A percentile compares a stretch with the other conserved stretches of the same genome.
These are phyloP conservation scores for Bos taurus DNA, from an alignment of 2,113 vertebrate species.

Conservation along the genomic window ARS-UCD2.0 NC_037335.1:38928501-38929000, in stretches of 20 bases:
- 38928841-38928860: not conserved
- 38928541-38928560: not conserved
- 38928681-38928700: not conserved
- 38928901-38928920: not conserved
- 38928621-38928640: not conserved
- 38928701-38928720: not conserved
- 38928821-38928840: not conserved
- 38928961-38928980: not conserved
- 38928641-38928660: not conserved
- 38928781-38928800: not conserved
- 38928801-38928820: not conserved
- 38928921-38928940: not conserved
- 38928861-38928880: not conserved
- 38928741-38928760: too few species aligned
- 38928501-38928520: not conserved
- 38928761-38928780: not conserved
- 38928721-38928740: not conserved
- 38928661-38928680: not conserved
- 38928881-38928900: not conserved
- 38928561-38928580: not conserved
- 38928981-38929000: not conserved
- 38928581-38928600: not conserved
- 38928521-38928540: not conserved
- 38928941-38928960: not conserved
- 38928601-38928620: not conserved